phyloP scores from a whole-genome alignment of 2,797 vertebrate species.

The Gymnothorax javanicus region DNA sequence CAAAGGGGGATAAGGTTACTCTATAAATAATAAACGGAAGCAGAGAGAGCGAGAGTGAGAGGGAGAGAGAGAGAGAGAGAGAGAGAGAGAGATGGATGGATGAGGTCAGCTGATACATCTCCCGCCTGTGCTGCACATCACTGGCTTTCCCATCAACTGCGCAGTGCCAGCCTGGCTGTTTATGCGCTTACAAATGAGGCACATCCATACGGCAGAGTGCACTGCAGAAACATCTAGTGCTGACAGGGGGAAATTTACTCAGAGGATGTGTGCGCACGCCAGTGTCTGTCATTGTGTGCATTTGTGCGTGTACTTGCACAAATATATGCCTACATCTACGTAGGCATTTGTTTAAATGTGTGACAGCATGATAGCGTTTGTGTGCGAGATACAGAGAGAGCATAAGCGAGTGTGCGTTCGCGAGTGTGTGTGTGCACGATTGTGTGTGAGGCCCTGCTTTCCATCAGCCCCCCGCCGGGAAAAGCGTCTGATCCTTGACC shows the following conservation, averaged over 20 bases:
- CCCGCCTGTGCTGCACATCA: constrained; percentile 31
- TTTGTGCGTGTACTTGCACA: too few relatives aligned
- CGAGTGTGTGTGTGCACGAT: neutral
- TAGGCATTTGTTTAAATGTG: neutral
- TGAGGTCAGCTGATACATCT: constrained; percentile 21
- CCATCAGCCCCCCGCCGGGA: constrained; percentile 22
- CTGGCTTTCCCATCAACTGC: constrained; percentile 45
- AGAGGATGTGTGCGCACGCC: too few relatives aligned
- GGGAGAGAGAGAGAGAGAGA: neutral
- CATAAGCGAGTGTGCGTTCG: neutral
- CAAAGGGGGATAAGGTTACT: constrained; percentile 4
- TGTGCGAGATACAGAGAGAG: neutral
- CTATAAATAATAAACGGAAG: constrained; percentile 34
- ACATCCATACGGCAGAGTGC: neutral
- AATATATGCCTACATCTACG: too few relatives aligned
- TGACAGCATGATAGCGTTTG: neutral
- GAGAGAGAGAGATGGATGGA: constrained; percentile 26
- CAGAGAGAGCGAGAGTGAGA: neutral
- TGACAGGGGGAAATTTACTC: neutral
- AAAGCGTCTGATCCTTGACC: constrained; percentile 32
- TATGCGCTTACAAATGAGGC: neutral
- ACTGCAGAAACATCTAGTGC: neutral
- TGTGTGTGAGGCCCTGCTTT: neutral
- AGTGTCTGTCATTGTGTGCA: too few relatives aligned
- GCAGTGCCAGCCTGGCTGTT: constrained; percentile 43